Evolutionary conservation across 1,140 invertebrate species (phyloP), one percentile per base, ranked within the genome.

Genomic region (Zaprionus tsacasi): DNA sequence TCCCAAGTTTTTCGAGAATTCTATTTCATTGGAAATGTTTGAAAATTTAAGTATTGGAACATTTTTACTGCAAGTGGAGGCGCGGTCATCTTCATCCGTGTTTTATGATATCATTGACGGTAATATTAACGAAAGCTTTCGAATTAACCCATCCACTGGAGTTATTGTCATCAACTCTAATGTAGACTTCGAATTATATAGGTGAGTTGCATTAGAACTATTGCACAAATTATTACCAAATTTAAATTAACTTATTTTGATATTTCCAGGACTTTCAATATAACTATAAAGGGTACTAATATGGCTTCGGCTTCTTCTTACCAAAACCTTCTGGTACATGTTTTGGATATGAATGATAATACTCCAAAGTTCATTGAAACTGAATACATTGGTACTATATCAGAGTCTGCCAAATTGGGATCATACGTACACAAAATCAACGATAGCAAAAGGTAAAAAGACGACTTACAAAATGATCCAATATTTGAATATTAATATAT

Each of bases 261-360:
- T 36, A 11, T 1, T 60, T 77, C 76, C 8, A 95, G 95, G 74
- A 94, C 95, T 60, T 98, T 97, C 91, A 98, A 98, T 91, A 93
- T 99, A 10, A 97, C 96, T 10, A 93, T 99, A 21, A 94, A 94
- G 45, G 98, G 97, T 5, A 96, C 96, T 8, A 98, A 98, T 88
- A 97, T 98, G 96, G 96, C 96, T 25, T 95, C 96, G 12, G 95
- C 95, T 11, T 94, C 93, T 17, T 95, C 96, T 0, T 88, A 78
- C 3, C 96, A 95, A 66, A 95, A 94, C 76, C 94, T 97, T 11
- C 94, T 95, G n/a, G 94, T 97, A 15, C 96, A 97, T 91, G 95
- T 97, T 57, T 92, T 96, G 58, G 97, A 97, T 92, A 94, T 94
- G 75, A 97, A 99, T 93, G 98, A 99, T 92, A 98, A 97, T 93